Evolutionary conservation across 2,888 invertebrate genomes (phyloP).

Genomic region (Drosophila subsilvestris): DNA sequence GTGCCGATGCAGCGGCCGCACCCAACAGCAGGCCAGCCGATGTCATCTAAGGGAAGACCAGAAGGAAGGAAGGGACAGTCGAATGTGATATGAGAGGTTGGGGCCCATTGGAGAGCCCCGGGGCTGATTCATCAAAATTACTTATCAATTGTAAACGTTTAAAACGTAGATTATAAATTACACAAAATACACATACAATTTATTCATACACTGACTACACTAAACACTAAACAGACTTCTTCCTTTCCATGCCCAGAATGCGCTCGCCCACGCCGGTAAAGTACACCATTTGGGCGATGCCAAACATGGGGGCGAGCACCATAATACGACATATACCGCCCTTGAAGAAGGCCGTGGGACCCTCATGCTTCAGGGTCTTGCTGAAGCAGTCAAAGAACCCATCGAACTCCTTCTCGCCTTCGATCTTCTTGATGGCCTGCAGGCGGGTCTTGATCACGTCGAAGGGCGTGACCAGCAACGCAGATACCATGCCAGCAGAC

Average conservation of each 20-base stretch:
- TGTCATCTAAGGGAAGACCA: conserved; percentile 59
- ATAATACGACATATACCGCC: conserved; percentile 98
- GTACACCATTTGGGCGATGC: conserved; percentile 98
- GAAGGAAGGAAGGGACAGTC: conserved; percentile 12
- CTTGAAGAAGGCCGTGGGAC: conserved; percentile 97
- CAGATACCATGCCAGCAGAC: conserved; percentile 92
- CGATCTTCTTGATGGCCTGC: conserved; percentile 94
- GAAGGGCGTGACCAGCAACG: conserved; percentile 94
- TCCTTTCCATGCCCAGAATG: conserved; percentile 84
- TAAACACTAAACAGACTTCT: conserved; percentile 37
- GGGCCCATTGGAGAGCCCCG: conserved; percentile 49
- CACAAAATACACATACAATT: conserved; percentile 17
- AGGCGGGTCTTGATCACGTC: conserved; percentile 99
- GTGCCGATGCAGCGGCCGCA: conserved; percentile 46
- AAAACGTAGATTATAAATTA: conserved; percentile 19
- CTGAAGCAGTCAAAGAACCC: conserved; percentile 93
- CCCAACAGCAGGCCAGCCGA: conserved; percentile 80
- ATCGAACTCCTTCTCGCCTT: conserved; percentile 91
- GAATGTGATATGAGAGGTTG: conserved; percentile 65
- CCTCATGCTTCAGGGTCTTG: conserved; percentile 93
- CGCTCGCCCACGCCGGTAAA: conserved; percentile 96
- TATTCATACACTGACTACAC: conserved; percentile 6
- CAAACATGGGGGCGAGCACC: conserved; percentile 98
- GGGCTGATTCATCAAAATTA: conserved; percentile 45
- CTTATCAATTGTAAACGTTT: conserved; percentile 37